A percentile compares a stretch with the other conserved stretches of the same genome.
These are phyloP conservation scores for Campaea margaritaria DNA, from an alignment of 2,888 invertebrate genomes.

Conservation along the genomic window DNA sequence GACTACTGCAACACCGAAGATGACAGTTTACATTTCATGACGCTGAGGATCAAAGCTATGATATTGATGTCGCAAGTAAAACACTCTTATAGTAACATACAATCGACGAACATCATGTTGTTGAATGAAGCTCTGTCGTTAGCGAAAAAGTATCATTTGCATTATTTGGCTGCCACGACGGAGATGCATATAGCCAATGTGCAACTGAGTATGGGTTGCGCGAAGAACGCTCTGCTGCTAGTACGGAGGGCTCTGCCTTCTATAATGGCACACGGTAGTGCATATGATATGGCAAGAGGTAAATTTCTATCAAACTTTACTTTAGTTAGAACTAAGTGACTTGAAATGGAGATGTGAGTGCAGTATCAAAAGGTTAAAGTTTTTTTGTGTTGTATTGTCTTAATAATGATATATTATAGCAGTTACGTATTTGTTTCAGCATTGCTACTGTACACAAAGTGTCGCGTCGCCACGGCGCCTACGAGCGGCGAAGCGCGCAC, in stretches of 20 bases:
- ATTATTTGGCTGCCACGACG: conserved; percentile 90
- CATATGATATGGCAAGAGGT: conserved; percentile 92
- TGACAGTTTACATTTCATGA: conserved; percentile 80
- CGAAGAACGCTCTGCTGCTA: conserved; percentile 89
- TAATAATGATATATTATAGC: background rate
- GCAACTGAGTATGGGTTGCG: conserved; percentile 90
- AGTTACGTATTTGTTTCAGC: conserved; percentile 51
- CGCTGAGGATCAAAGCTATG: conserved; percentile 87
- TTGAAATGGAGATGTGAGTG: too few species aligned
- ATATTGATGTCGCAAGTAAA: conserved; percentile 88
- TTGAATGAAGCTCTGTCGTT: conserved; percentile 90
- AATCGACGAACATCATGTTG: conserved; percentile 82
- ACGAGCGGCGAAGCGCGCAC: conserved; percentile 75
- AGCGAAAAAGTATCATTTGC: conserved; percentile 90
- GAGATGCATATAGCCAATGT: conserved; percentile 93
- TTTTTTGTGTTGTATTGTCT: too few species aligned
- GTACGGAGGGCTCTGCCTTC: conserved; percentile 89
- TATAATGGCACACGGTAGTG: conserved; percentile 92
- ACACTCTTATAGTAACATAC: conserved; percentile 84
- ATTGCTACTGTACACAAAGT: conserved; percentile 91
- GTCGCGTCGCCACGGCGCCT: conserved; percentile 88
- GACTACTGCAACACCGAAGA: conserved; percentile 82
- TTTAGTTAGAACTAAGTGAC: too few species aligned
- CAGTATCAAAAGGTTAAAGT: too few species aligned
- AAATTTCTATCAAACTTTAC: conserved; percentile 17